Evolutionary conservation across 2,888 invertebrate genomes (phyloP), one percentile per base, ranked within the genome.

Genomic region (Pristionchus entomophagus): DNA sequence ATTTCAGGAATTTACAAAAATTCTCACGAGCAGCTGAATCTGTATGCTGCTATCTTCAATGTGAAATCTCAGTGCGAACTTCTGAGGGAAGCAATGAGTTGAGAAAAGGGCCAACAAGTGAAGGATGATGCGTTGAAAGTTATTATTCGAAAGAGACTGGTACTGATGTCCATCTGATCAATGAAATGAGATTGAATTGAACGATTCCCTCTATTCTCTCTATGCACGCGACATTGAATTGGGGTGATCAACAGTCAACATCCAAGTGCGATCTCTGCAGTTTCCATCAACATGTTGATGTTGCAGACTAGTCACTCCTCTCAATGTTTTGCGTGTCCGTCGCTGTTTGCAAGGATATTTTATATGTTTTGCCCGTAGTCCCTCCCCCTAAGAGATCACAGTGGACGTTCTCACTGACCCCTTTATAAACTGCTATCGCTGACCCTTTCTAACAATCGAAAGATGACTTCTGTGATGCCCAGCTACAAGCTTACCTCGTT

Each of bases 401-500:
- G n/a, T n/a, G n/a, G n/a, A n/a, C n/a, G n/a, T n/a, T n/a, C n/a
- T n/a, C n/a, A n/a, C n/a, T n/a, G n/a, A n/a, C 59, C 29, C 59
- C 59, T 59, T 59, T 59, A 59, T 59, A 59, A 59, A 59, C n/a
- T n/a, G n/a, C n/a, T n/a, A 19, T 29, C 29, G 59, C 59, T 59
- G 29, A 29, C 59, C 2, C 14, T 29, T 1, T 14, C 59, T 59
- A 29, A 59, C 59, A 2, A 59, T 59, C 29, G 19, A 59, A 29
- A 26, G 17, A 59, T 59, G 59, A 59, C n/a, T n/a, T n/a, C n/a
- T n/a, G n/a, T n/a, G 32, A 59, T 59, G 59, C 59, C 59, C 32
- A 32, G 10, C 4, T 59, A 29, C 59, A 59, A 29, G 59, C 59
- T 59, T 10, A 59, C 59, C 12, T 59, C 59, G 29, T 59, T 59